phyloP scores from a whole-genome alignment of 2,113 vertebrate species.

The Oncorhynchus clarkii region DNA sequence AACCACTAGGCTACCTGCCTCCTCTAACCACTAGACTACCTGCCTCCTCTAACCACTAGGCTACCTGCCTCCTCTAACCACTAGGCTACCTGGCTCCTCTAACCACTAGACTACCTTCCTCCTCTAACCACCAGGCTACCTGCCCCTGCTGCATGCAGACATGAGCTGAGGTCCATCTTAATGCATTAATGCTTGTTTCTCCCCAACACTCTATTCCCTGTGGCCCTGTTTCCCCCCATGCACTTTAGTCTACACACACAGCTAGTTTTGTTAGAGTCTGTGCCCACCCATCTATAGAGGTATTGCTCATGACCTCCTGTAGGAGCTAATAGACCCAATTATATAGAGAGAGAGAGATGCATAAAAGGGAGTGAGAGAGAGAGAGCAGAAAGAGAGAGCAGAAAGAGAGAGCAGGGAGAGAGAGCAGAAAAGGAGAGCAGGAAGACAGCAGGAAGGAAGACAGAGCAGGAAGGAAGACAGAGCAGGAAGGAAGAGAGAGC shows the following conservation, averaged over 20 bases:
- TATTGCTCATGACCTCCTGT: slow-evolving; percentile 57
- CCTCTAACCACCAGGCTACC: too few species aligned
- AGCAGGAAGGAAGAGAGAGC: too few species aligned
- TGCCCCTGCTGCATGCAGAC: background rate
- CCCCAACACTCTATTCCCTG: slow-evolving; percentile 25
- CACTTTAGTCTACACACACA: slow-evolving; percentile 23
- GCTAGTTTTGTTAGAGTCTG: slow-evolving; percentile 40
- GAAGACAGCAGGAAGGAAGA: background rate
- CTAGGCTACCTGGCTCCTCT: too few species aligned
- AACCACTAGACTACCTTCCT: too few species aligned
- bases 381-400: background rate
- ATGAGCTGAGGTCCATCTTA: slow-evolving; percentile 29
- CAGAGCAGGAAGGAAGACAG: background rate
- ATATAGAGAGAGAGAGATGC: slow-evolving; percentile 23
- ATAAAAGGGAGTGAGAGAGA: background rate
- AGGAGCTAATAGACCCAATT: slow-evolving; percentile 64
- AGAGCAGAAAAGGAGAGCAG: too few species aligned
- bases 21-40: too few species aligned
- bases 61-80: too few species aligned
- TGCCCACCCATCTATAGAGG: slow-evolving; percentile 37
- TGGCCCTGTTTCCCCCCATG: slow-evolving; percentile 7
- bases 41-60: too few species aligned
- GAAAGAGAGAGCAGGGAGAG: background rate
- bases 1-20: too few species aligned
- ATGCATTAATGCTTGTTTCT: slow-evolving; percentile 35